Percentiles rank a stretch among this genome's conserved stretches.
These are phyloP conservation scores for Drosophila quasianomalipes DNA, from an alignment of 2,888 invertebrate species.

Conservation along the genomic window DNA sequence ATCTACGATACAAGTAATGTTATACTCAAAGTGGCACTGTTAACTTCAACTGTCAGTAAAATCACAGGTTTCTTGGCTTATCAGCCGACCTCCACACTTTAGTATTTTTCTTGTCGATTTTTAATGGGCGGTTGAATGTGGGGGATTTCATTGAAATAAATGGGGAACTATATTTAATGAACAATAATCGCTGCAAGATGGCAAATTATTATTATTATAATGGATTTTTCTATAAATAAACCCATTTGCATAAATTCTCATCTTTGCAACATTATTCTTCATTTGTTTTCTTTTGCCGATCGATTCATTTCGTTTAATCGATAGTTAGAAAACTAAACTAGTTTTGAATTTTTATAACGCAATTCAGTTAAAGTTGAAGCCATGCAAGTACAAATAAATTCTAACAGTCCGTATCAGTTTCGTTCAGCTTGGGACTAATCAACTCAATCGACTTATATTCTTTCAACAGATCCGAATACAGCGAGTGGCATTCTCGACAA, in stretches of 20 bases:
- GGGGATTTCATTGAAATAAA: background rate
- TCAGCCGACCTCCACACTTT: conserved; percentile 17
- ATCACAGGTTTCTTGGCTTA: background rate
- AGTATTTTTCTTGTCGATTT: conserved; percentile 10
- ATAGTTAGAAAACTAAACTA: background rate
- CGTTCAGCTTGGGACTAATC: background rate
- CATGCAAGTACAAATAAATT: background rate
- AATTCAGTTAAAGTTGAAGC: background rate
- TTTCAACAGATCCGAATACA: background rate
- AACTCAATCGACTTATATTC: background rate
- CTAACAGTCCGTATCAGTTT: background rate
- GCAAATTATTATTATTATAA: background rate
- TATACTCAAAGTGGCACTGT: conserved; percentile 31
- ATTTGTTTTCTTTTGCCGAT: background rate
- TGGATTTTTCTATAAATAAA: background rate
- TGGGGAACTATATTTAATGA: background rate
- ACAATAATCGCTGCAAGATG: background rate
- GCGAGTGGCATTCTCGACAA: background rate
- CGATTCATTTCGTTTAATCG: background rate
- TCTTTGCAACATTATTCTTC: background rate
- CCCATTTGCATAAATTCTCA: background rate
- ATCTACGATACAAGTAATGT: conserved; percentile 1
- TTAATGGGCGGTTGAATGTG: background rate
- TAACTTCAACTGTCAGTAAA: background rate
- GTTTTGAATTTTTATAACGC: background rate